phyloP scores from a whole-genome alignment of 2,797 vertebrate genomes.

The Sibirionetta formosa region DNA sequence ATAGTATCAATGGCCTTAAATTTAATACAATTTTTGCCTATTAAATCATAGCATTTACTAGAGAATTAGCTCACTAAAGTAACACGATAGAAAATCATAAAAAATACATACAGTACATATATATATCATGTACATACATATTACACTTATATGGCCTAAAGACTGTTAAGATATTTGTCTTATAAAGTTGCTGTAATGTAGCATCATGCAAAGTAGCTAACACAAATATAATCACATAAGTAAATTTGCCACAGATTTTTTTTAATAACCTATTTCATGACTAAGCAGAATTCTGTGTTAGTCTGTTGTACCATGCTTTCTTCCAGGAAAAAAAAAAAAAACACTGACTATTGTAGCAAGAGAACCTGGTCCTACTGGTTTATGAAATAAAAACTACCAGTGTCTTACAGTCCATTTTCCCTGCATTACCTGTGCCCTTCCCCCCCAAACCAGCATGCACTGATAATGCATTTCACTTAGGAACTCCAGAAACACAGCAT shows the following conservation, averaged over 20 bases:
- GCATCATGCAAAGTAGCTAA: background rate
- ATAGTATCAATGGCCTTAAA: background rate
- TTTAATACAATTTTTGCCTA: background rate
- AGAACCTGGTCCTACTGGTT: background rate
- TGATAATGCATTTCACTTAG: background rate
- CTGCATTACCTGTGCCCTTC: background rate
- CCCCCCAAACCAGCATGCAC: background rate
- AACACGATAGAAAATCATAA: background rate
- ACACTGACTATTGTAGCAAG: background rate
- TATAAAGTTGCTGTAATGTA: background rate
- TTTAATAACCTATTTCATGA: background rate
- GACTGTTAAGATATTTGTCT: background rate
- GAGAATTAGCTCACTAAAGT: background rate
- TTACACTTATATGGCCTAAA: background rate
- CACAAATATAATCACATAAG: background rate
- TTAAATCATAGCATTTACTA: background rate
- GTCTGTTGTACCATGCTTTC: background rate
- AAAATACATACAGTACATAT: fast-evolving
- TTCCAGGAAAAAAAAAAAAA: background rate
- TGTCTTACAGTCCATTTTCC: background rate
- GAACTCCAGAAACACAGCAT: background rate
- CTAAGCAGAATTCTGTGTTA: background rate
- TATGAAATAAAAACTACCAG: background rate
- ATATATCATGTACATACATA: background rate
- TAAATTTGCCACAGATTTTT: background rate